phyloP scores from a whole-genome alignment of 2,797 vertebrate genomes.

The Lindbergichthys nudifrons region DNA sequence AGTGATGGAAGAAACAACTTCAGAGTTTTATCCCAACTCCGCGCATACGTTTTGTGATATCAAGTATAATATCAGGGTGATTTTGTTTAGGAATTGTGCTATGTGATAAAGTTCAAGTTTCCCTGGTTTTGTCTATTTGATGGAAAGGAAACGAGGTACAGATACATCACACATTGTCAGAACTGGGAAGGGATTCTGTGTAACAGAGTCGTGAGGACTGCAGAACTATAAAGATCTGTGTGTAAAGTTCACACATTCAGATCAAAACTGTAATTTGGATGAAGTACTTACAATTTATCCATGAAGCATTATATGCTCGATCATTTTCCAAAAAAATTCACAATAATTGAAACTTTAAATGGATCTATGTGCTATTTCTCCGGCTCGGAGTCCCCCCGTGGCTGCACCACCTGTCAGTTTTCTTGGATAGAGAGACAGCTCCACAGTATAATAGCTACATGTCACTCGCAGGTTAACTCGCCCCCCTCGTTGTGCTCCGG shows the following conservation, averaged over 20 bases:
- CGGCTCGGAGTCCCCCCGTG: conserved; percentile 9
- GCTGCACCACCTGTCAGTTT: conserved; percentile 33
- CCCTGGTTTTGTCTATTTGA: background rate
- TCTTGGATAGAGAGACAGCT: conserved; percentile 26
- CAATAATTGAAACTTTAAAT: background rate
- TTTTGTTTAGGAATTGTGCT: background rate
- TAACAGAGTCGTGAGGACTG: no score
- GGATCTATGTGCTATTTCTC: conserved; percentile 19
- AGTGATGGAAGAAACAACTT: conserved; percentile 25
- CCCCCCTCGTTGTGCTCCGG: conserved; percentile 51
- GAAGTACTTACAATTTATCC: no score
- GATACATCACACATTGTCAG: background rate
- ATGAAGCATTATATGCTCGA: background rate
- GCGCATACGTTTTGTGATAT: background rate
- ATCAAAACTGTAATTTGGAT: no score
- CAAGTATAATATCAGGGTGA: background rate
- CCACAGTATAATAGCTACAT: conserved; percentile 44
- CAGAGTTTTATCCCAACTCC: background rate
- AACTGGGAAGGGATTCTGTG: background rate
- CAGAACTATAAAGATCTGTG: no score
- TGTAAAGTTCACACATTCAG: no score
- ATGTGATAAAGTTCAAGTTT: background rate
- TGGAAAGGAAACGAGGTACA: background rate
- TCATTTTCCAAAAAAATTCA: background rate
- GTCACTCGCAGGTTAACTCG: conserved; percentile 64